Evolutionary conservation across 1,140 invertebrate genomes (phyloP).

Genomic region (Harlomillsia oculata): DNA sequence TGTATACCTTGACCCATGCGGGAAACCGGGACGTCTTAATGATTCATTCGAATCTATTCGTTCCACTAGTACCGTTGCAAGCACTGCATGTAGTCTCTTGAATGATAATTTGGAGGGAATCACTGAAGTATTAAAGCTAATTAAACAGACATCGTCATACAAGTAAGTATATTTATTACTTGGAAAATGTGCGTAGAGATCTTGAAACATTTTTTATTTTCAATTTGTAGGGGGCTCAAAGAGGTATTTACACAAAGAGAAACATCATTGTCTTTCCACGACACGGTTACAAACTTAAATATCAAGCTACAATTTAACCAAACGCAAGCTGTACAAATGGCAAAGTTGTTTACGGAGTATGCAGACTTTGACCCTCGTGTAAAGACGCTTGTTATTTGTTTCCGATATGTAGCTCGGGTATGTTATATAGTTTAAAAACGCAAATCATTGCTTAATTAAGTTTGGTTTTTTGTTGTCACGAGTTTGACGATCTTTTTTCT

Average conservation of each 20-base stretch:
- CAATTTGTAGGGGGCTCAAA: constrained; percentile 15
- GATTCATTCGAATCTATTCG: neutral
- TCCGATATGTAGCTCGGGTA: constrained; percentile 28
- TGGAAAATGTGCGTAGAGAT: too few species aligned
- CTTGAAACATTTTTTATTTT: neutral
- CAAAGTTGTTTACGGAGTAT: constrained; percentile 28
- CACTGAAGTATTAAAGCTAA: too few species aligned
- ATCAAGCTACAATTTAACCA: constrained; percentile 26
- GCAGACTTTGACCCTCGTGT: constrained; percentile 22
- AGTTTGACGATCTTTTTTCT: neutral
- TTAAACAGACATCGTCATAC: too few species aligned
- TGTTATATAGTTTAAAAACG: too few species aligned
- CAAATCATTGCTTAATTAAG: neutral
- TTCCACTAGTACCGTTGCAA: neutral
- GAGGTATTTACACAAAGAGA: constrained; percentile 18
- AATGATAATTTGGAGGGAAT: too few species aligned
- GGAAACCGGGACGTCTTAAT: neutral
- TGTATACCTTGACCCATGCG: neutral
- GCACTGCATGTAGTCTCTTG: too few species aligned
- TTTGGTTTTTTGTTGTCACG: neutral
- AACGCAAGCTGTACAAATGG: constrained; percentile 13
- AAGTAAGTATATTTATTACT: too few species aligned
- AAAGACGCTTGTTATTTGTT: constrained; percentile 11
- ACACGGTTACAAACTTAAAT: neutral
- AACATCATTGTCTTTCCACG: constrained; percentile 15